Base-by-base conservation (phyloP, 2,888 invertebrate species). In the Noctua janthe region DNA sequence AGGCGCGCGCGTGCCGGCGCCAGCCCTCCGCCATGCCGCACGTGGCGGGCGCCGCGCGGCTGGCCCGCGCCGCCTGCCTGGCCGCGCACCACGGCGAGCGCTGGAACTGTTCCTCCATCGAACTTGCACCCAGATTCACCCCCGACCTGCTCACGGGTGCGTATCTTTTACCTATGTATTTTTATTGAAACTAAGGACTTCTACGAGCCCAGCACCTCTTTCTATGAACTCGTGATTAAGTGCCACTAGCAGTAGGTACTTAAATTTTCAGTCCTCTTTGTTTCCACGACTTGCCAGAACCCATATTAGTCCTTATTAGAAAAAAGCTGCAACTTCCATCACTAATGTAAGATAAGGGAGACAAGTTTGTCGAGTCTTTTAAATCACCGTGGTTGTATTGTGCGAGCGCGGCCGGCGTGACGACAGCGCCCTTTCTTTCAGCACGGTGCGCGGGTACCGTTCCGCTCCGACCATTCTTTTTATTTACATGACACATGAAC, bases 51-150 rank as follows among this genome's bases (percentile, higher is more conserved):
- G 98, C 99, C 1, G 98, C 98, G 8, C 96, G 97, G 64, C 96
- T 98, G 80, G 97, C 98, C 10, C 97, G 98, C 74, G 95, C 97
- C 83, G 98, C 98, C 73, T 99, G 99, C 94, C 98, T 98, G 93
- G 95, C 97, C 85, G 97, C 98, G 47, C 98, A 98, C 94, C 97
- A 97, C 49, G 97, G 98, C 90, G 97, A 98, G 84, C 96, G 98
- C 81, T 99, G 99, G 99, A 99, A 99, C 95, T 99, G 99, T 95
- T 98, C 98, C 81, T 98, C 98, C 70, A 97, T 98, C 76, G 97
- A 97, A 67, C 96, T 97, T 43, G 98, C 98, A 1, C 99, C 99
- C 0, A 97, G 97, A 89, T 97, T 98, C 88, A 97, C 98, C n/a
- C 98, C 98, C 13, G 99, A 99, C 94, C 95, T 99, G 86, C 97